Base-by-base conservation (phyloP, 2,113 vertebrate species). In the Neopipo cinnamomea region DNA sequence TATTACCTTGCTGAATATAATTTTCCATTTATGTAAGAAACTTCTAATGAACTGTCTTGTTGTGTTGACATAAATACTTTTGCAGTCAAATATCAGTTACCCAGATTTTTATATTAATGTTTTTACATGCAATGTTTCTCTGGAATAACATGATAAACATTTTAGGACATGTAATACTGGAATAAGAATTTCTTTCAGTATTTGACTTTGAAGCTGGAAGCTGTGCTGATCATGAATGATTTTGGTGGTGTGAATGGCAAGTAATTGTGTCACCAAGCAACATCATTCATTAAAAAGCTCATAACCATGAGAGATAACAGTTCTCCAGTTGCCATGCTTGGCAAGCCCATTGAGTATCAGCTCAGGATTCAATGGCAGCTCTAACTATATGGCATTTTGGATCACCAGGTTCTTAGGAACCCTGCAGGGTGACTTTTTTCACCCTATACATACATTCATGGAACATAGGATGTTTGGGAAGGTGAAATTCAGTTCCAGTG, bases 261-360 rank as follows among this genome's bases (percentile, higher is more conserved):
- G 20, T 66, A 49, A 9, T 31, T 66, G 39, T 39, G 28, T 68
- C 37, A 44, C 11, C 67, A 58, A 70, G 23, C 49, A 83, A 28
- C n/a, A 41, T 80, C 10, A 53, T 66, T 78, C 41, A 30, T 53
- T 59, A 18, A 44, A 71, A 20, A 28, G 7, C 11, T 74, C 5
- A 1, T 18, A 77, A 16, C 20, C n/a, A 24, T 33, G 35, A 68
- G 31, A 74, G 16, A 28, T 80, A 46, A 53, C 49, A 30, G 23
- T 12, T 70, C 55, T 85, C 24, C 44, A 82, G 39, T 37, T 83
- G 33, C n/a, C 30, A 25, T 33, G 7, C 62, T 73, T 83, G 53
- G 30, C 30, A 56, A 76, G 22, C 16, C 37, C 17, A 23, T 14
- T 0, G 0, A 14, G 8, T 53, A 49, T 70, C 42, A 59, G 21